Percentiles rank a stretch among this genome's conserved stretches.
Conservation (phyloP, 2,888 invertebrate species). For the Flabesymbios commensalis region DNA sequence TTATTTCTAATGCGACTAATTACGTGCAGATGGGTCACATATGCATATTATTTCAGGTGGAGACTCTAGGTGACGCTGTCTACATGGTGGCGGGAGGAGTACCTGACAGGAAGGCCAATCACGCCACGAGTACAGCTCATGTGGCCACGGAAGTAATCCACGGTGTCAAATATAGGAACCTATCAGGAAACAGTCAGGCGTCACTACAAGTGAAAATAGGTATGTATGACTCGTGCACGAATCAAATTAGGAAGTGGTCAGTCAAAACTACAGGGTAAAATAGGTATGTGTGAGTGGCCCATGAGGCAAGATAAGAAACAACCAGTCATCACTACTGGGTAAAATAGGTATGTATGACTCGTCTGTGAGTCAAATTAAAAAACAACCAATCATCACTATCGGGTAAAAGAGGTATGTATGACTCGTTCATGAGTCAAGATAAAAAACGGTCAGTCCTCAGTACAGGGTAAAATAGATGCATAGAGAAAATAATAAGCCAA, state of each 20-base stretch:
- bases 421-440: background rate
- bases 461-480: background rate
- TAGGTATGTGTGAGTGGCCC: background rate
- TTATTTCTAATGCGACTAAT: no score
- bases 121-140: slow-evolving; percentile 78
- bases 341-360: no score
- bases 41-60: no score
- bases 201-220: slow-evolving; percentile 17
- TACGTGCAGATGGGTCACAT: no score
- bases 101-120: slow-evolving; percentile 73
- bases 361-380: no score
- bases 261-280: background rate
- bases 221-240: background rate
- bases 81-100: slow-evolving; percentile 92
- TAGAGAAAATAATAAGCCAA: no score
- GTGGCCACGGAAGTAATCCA: slow-evolving; percentile 77
- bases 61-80: slow-evolving; percentile 83
- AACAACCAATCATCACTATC: background rate
- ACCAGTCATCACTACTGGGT: no score
- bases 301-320: no score
- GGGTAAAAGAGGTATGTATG: slow-evolving; percentile 10
- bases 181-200: background rate
- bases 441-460: background rate
- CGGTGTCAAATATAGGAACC: slow-evolving; percentile 67
- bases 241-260: background rate